phyloP scores from a whole-genome alignment of 2,888 invertebrate species.

The Acrobasis repandana region DNA sequence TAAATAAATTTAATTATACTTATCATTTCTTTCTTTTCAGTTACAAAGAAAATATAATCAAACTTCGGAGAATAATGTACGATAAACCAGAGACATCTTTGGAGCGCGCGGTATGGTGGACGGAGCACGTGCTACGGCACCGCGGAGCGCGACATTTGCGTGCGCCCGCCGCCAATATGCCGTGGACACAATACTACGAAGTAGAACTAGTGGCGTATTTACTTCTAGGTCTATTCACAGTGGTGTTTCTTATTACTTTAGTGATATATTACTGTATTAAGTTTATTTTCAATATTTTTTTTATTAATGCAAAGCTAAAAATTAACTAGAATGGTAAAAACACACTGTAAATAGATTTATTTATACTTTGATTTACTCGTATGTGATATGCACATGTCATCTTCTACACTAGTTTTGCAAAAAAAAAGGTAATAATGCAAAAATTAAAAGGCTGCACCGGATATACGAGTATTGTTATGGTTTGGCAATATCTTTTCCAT shows the following conservation, averaged over 20 bases:
- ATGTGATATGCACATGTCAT: no score
- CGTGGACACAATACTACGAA: constrained; percentile 43
- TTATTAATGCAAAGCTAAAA: no score
- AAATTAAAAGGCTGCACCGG: no score
- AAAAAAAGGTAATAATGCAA: no score
- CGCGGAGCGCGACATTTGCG: constrained; percentile 61
- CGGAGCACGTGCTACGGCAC: constrained; percentile 69
- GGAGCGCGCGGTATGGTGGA: constrained; percentile 71
- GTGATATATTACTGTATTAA: neutral
- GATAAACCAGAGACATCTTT: constrained; percentile 36
- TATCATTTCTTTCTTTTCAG: constrained; percentile 24
- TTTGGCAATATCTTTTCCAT: no score
- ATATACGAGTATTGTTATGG: no score
- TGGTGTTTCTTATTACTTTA: constrained; percentile 12
- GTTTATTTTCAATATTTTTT: no score
- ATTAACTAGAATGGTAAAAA: no score
- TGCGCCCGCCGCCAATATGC: constrained; percentile 50
- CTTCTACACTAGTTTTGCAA: no score
- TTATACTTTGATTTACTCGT: no score
- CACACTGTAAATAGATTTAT: no score
- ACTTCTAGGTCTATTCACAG: neutral
- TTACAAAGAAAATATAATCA: constrained; percentile 36
- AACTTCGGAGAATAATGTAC: constrained; percentile 32
- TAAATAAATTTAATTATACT: no score
- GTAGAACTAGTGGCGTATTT: constrained; percentile 36